These are phyloP conservation scores for Chaetodon trifascialis DNA, from an alignment of 2,113 vertebrate species.

Conservation along the genomic window DNA sequence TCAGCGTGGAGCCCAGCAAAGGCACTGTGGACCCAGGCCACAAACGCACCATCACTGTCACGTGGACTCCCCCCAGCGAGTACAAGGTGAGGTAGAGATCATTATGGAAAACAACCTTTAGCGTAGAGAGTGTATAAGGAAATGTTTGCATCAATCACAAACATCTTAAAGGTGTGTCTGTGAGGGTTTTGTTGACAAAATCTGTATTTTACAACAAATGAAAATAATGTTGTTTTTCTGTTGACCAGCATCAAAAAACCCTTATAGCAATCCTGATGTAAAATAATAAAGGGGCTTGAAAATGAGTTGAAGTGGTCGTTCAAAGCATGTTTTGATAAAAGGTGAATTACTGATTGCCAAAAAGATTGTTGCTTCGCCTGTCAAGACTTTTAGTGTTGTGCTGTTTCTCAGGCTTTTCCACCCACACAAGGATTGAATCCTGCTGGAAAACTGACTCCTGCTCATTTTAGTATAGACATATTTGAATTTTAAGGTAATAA, in stretches of 20 bases:
- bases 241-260: background rate
- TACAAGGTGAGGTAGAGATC: constrained; percentile 76
- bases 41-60: constrained; percentile 82
- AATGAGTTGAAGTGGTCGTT: too few species aligned
- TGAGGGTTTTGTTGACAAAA: background rate
- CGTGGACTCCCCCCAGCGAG: constrained; percentile 88
- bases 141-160: background rate
- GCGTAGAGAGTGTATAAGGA: background rate
- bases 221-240: background rate
- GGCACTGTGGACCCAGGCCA: constrained; percentile 85
- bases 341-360: background rate
- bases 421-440: background rate
- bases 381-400: background rate
- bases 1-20: constrained; percentile 82
- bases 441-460: too few species aligned
- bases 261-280: background rate
- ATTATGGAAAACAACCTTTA: background rate
- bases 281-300: background rate
- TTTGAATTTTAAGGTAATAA: background rate
- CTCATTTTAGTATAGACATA: background rate
- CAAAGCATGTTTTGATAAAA: background rate
- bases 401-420: background rate
- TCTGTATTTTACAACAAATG: background rate
- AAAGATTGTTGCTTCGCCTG: background rate
- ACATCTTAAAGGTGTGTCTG: background rate